Conservation (phyloP, 2,888 invertebrate genomes). For the Itoplectis maculator region DNA sequence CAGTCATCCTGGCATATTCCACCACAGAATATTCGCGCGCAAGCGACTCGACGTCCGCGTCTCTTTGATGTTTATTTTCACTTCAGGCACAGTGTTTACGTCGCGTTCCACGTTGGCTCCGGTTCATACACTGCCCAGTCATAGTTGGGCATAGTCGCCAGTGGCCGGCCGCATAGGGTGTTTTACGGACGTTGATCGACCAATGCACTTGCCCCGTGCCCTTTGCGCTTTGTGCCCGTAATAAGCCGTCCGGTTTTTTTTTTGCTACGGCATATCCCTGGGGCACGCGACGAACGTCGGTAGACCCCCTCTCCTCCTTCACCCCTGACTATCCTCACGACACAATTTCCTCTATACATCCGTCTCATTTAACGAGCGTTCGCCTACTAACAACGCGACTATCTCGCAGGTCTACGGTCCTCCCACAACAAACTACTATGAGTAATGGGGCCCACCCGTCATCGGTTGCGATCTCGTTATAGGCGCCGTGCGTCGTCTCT, state of each 20-base stretch:
- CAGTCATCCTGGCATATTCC: too few species aligned
- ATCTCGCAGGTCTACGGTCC: conserved; percentile 1
- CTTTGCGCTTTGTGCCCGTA: not conserved
- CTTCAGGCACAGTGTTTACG: not conserved
- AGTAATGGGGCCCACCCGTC: conserved; percentile 39
- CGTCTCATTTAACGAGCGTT: conserved; percentile 46
- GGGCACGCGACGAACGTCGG: not conserved
- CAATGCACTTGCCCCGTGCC: not conserved
- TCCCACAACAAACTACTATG: conserved; percentile 26
- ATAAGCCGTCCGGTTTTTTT: not conserved
- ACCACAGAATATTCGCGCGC: conserved; percentile 12
- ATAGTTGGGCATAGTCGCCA: too few species aligned
- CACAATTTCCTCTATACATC: conserved; percentile 21
- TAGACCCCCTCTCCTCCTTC: too few species aligned
- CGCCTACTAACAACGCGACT: conserved; percentile 35
- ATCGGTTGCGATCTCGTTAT: conserved; percentile 39
- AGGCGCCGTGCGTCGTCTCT: not conserved
- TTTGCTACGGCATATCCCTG: not conserved
- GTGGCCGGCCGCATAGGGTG: not conserved
- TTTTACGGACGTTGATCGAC: not conserved
- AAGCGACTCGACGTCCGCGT: not conserved
- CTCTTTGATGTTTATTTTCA: conserved; percentile 54
- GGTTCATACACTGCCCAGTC: too few species aligned
- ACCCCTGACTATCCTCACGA: not conserved
- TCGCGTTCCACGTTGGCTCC: not conserved